Evolutionary conservation across 2,113 vertebrate species (phyloP), one percentile per base, ranked within the genome.

Genomic region (Entomyzon cyanotis): DNA sequence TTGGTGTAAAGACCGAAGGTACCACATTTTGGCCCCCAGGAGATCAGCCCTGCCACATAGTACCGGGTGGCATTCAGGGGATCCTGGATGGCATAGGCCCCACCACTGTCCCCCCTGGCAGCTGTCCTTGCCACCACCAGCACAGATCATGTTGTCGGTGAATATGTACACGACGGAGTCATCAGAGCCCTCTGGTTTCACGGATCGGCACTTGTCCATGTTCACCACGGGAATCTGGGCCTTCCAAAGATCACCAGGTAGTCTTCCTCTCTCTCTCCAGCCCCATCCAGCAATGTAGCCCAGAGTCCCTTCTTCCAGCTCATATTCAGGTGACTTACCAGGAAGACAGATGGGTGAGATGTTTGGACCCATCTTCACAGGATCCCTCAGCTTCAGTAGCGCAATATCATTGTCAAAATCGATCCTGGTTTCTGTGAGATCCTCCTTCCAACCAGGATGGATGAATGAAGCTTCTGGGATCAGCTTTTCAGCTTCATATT

Each of bases 131-230:
- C 52, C 94, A 2, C 77, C 97, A 19, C 99, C 99, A 20, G 99
- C 99, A 95, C 99, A 99, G 94, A 99, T 98, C 99, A 99, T 99
- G 80, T 99, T 99, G 11, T 97, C 31, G 4, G 98, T 99, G 95
- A 98, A 98, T 7, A 11, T 16, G 14, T 95, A 96, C 22, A 19
- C 19, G 2, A 25, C 23, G 0, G 63, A 42, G 56, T 65, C 59
- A 5, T 53, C 41, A 3, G 2, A 31, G 12, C 31, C 6, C 6
- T 94, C 68, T 8, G 75, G 75, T 47, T 76, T 95, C 53, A 95
- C 80, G 6, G 77, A 74, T 20, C 20, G n/a, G 87, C 98, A 98
- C 25, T 63, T 85, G 6, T 80, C 84, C 92, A 97, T 96, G 74
- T 39, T 20, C 37, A 73, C 92, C 44, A 98, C 60, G 0, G 98